Base-by-base conservation (phyloP, 2,113 vertebrate genomes). In the Chloebia gouldiae region DNA sequence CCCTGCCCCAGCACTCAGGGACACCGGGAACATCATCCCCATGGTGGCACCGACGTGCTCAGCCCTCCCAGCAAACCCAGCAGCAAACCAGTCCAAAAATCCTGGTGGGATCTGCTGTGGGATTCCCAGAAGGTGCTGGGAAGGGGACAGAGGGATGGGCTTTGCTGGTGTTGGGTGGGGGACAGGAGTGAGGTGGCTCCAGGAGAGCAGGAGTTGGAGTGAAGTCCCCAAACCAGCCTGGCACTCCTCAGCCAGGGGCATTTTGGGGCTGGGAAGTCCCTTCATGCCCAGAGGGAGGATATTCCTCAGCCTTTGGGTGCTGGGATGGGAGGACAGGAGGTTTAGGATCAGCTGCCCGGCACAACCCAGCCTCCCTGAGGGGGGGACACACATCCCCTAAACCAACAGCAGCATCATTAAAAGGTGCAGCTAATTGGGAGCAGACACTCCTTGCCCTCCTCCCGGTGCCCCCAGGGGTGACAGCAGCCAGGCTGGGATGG, bases 21-120 rank as follows among this genome's bases (percentile, higher is more conserved):
- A 50, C 81, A 75, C 15, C 11, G 0, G 37, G 63, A 33, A 17
- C 75, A 47, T 10, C 80, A 6, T 30, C 56, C 42, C 64, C 3
- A 1, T 0, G 0, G 20, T 28, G 79, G 50, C 15, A 6, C 12
- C 0, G 2, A 23, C 0, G 0, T 44, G 61, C 17, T 49, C 37
- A 39, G 80, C 19, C 24, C 63, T 57, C 54, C 53, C 75, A 65
- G 59, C 40, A 53, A 42, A 5, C 5, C 11, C 42, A 18, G 22
- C 0, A 0, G 8, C 13, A 50, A 77, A 85, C 4, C 47, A 9
- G 44, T 2, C 37, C 0, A 1, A 44, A 71, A 86, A 5, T 2
- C 3, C 0, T 0, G 6, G 6, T 51, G 65, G 50, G 68, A 80
- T 31, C 4, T 4, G 7, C 63, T 11, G 23, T 4, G n/a, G 59